Evolutionary conservation across 2,113 vertebrate species (phyloP).

Genomic region (Scartelaos histophorus): DNA sequence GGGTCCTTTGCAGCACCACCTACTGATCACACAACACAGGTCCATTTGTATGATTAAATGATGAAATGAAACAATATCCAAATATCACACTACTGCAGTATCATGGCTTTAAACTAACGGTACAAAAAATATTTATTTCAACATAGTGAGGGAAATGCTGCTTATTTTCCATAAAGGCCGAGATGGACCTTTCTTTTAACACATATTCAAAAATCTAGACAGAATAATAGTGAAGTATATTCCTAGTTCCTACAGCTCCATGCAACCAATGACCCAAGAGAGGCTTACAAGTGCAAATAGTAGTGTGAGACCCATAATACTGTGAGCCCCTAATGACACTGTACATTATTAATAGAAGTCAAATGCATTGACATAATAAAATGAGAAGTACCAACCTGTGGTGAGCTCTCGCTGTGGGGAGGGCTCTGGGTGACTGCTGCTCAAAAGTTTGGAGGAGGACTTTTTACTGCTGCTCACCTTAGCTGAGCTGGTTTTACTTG

Average conservation of each 20-base stretch:
- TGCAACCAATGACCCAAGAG: neutral
- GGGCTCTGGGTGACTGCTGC: conserved; percentile 61
- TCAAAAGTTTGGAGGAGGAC: conserved; percentile 64
- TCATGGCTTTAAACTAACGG: too few relatives aligned
- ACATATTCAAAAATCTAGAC: too few relatives aligned
- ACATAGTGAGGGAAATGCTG: too few relatives aligned
- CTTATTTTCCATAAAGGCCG: too few relatives aligned
- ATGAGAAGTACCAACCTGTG: conserved; percentile 37
- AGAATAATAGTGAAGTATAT: neutral
- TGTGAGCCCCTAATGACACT: neutral
- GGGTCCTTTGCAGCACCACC: conserved; percentile 76
- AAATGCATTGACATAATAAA: neutral
- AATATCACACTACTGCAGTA: neutral
- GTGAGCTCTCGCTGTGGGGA: conserved; percentile 36
- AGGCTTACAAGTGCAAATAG: too few relatives aligned
- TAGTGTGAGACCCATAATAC: neutral
- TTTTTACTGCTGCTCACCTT: conserved; percentile 79
- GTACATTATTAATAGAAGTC: neutral
- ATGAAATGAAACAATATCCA: neutral
- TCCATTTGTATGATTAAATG: neutral
- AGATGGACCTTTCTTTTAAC: too few relatives aligned
- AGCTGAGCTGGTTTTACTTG: conserved; percentile 76
- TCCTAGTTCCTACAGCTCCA: neutral
- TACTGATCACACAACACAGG: conserved; percentile 61
- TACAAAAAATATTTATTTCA: too few relatives aligned